Evolutionary conservation across 2,888 invertebrate genomes (phyloP).

Genomic region (Eulithis prunata): DNA sequence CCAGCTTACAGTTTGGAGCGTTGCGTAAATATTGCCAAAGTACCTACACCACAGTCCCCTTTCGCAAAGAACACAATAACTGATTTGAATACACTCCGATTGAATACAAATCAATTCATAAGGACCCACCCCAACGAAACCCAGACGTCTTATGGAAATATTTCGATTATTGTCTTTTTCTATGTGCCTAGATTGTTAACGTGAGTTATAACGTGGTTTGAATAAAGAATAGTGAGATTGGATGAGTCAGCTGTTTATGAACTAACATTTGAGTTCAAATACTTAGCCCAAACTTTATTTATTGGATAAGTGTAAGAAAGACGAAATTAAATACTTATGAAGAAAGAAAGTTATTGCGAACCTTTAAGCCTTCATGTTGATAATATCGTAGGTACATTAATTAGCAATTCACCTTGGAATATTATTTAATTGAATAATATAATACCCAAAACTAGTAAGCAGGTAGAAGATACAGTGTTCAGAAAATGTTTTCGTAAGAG

Average conservation of each 20-base stretch:
- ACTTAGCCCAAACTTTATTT: no score
- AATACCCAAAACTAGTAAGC: no score
- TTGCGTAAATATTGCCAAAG: conserved; percentile 43
- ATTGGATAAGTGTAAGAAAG: no score
- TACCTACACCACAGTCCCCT: conserved; percentile 49
- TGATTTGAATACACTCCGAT: conserved; percentile 70
- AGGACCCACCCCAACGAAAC: conserved; percentile 52
- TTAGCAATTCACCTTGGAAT: no score
- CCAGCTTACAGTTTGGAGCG: conserved; percentile 28
- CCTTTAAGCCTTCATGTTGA: no score
- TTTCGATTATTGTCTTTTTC: conserved; percentile 47
- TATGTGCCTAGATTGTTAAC: conserved; percentile 44
- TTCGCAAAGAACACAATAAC: conserved; percentile 69
- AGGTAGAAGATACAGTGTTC: neutral
- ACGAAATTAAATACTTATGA: no score
- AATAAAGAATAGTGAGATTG: conserved; percentile 22
- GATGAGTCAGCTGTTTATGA: neutral
- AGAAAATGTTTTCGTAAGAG: conserved; percentile 17
- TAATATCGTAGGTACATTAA: no score
- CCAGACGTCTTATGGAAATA: conserved; percentile 59
- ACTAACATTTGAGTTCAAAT: no score
- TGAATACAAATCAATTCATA: conserved; percentile 73
- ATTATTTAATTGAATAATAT: no score
- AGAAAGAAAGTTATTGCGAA: no score
- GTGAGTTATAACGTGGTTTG: conserved; percentile 35